Base-by-base conservation (phyloP, 1,140 invertebrate genomes). In the Thereuonema tuberculata region DNA sequence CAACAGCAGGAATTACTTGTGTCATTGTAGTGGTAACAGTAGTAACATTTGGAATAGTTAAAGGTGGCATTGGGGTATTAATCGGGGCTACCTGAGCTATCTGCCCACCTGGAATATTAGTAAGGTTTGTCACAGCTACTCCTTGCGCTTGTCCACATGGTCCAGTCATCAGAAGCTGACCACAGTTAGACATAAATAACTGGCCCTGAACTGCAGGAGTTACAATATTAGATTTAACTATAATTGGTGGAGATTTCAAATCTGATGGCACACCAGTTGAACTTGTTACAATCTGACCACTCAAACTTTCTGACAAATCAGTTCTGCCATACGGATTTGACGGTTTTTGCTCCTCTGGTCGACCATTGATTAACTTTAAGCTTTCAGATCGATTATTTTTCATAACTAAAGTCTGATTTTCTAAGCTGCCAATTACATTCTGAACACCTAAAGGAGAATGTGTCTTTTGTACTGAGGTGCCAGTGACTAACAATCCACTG, bases 371-470 rank as follows among this genome's bases (percentile, higher is more conserved):
- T 27, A 25, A 12, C 27, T 55, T 17, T 27, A 23, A 55, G 27
- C 23, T 9, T 17, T 50, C 53, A 14, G 48, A 5, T 20, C 21
- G 48, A 50, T 21, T 20, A 21, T 24, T 21, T n/a, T 21, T 26
- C 27, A 55, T 9, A n/a, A n/a, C n/a, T 21, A 55, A 26, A 14
- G 21, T 29, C 28, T 50, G 48, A 5, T 5, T 24, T 9, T 55
- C 53, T 23, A 55, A 12, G 17, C 14, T 28, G 62, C 84, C 85
- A 23, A 87, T 84, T 20, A 86, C 83, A 70, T 82, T 86, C 68
- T 87, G 84, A 83, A 86, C 86, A 74, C 87, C 84, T 23, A 86
- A 67, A 1, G 84, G 85, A 28, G 84, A 84, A 69, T 86, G 86
- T 2, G 82, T 78, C 50, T 55, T 55, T 23, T 55, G 53, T 3